Percentiles rank a stretch among this genome's conserved stretches.
Conservation (phyloP, 2,797 vertebrate genomes). For the Phrynocephalus forsythii region DNA sequence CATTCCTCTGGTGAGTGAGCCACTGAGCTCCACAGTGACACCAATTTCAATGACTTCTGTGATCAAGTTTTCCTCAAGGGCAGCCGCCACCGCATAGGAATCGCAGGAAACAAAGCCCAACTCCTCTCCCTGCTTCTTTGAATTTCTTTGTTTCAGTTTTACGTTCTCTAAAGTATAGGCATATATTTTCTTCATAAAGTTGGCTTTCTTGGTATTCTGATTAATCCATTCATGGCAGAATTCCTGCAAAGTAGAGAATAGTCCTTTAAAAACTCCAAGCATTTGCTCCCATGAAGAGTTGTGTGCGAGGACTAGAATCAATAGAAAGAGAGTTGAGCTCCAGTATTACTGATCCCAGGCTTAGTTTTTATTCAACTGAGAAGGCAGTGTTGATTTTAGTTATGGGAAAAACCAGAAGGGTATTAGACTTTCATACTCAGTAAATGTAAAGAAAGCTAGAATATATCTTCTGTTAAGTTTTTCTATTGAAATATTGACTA, state of each 20-base stretch:
- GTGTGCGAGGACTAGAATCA: background rate
- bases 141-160: too few species aligned
- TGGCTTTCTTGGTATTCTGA: slow-evolving; percentile 81
- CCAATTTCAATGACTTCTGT: slow-evolving; percentile 65
- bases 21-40: slow-evolving; percentile 80
- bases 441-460: background rate
- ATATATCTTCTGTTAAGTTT: background rate
- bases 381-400: background rate
- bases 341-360: background rate
- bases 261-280: background rate
- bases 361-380: too few species aligned
- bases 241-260: slow-evolving; percentile 68
- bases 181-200: slow-evolving; percentile 81
- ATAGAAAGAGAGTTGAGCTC: background rate
- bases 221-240: slow-evolving; percentile 83
- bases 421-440: background rate
- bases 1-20: slow-evolving; percentile 81
- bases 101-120: slow-evolving; percentile 83
- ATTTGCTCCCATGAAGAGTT: background rate
- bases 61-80: slow-evolving; percentile 76
- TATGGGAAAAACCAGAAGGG: background rate
- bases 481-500: too few species aligned
- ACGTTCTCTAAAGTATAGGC: slow-evolving; percentile 52
- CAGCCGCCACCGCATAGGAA: slow-evolving; percentile 84
- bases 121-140: slow-evolving; percentile 47